Evolutionary conservation across 2,888 invertebrate species (phyloP), one percentile per base, ranked within the genome.

Genomic region (Plagodis dolabraria): DNA sequence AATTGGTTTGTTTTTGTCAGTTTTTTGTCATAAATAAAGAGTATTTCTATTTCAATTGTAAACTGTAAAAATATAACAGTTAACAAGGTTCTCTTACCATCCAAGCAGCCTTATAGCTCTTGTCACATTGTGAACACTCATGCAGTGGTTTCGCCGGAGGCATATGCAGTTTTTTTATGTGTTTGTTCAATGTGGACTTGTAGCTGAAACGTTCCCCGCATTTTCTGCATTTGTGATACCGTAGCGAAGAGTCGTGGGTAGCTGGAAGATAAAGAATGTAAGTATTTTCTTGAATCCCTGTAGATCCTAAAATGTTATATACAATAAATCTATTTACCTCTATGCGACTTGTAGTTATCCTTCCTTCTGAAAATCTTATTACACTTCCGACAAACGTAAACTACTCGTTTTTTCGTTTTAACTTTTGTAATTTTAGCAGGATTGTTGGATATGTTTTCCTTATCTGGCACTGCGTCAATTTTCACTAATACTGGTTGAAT

Each of bases 141-240:
- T 85, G 83, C 4, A 74, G 71, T 4, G 70, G 58, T 45, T 60
- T 65, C 33, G 79, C 79, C 34, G 64, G 64, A 6, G 87, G 84
- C 61, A 65, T 59, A 74, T 89, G 91, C 2, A 44, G 58, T 4
- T 70, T 64, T 7, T 65, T 72, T 49, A 63, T 62, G 71, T 91
- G 92, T 72, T 89, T 90, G 82, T 83, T 90, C 22, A 92, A 82
- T 10, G 91, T 82, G 0, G 92, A 91, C 43, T 81, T 81, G 80
- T 92, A 92, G 45, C 86, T 76, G 82, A 92, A 92, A 36, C 77
- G 70, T 34, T 51, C 69, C 0, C 77, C 79, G 74, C 92, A 92
- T 44, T 80, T 71, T 4, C 45, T 43, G 65, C 92, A 92, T 43
- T 47, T 55, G 77, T 88, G 86, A 0, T 75, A 76, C 0, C 87